phyloP scores from a whole-genome alignment of 37 sponge, comb jelly and placozoan genomes.

The Halichondria panicea region DNA sequence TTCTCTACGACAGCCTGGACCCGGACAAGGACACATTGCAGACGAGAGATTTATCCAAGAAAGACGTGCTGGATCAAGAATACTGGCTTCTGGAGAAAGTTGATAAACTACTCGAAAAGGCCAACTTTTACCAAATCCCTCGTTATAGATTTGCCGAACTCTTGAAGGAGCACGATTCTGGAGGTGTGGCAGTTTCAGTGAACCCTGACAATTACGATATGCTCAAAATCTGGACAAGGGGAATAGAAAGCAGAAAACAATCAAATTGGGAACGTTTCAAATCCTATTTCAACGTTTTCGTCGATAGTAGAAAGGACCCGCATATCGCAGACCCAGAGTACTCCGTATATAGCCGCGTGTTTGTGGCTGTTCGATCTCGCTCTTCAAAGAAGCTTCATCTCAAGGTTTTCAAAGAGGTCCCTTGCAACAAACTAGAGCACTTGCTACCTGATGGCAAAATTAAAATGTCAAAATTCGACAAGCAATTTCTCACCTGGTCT shows the following conservation, averaged over 20 bases:
- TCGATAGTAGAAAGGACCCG: neutral
- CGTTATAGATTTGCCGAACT: conserved; percentile 12
- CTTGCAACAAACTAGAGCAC: conserved; percentile 60
- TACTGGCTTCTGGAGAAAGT: conserved; percentile 76
- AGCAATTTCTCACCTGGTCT: conserved; percentile 45
- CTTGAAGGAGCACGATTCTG: conserved; percentile 52
- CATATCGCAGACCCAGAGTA: neutral
- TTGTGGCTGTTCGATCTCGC: conserved; percentile 72
- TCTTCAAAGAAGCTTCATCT: conserved; percentile 56
- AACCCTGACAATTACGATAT: conserved; percentile 57
- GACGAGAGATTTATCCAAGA: conserved; percentile 41
- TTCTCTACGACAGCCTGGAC: conserved; percentile 80
- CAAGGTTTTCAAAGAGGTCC: conserved; percentile 85
- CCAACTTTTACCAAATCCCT: conserved; percentile 78
- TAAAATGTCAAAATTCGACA: conserved; percentile 69
- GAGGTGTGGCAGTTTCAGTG: conserved; percentile 71
- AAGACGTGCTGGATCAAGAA: conserved; percentile 80
- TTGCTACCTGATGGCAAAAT: conserved; percentile 87
- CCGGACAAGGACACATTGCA: conserved; percentile 92
- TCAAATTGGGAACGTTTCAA: conserved; percentile 6
- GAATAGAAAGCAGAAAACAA: conserved; percentile 5
- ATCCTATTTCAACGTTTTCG: neutral
- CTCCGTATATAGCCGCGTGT: conserved; percentile 66
- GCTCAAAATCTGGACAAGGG: conserved; percentile 75
- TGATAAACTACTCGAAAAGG: conserved; percentile 57